Percentiles rank a stretch among this genome's conserved stretches.
Evolutionary conservation across 2,113 vertebrate species (phyloP).

Genomic region (Uria lomvia): DNA sequence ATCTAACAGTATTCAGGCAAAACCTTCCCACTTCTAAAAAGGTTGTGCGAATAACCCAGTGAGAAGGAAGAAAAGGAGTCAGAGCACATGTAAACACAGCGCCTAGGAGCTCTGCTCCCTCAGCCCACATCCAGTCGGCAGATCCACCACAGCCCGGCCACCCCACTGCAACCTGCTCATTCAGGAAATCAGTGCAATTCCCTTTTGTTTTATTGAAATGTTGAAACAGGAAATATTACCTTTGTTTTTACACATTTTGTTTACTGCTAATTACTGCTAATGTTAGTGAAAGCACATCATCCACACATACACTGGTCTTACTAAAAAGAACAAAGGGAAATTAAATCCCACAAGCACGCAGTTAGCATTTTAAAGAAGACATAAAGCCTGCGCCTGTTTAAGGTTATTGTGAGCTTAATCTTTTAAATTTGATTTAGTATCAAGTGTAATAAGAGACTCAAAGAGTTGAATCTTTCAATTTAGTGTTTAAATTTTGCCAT

Average conservation of each 20-base stretch:
- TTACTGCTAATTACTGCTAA: slow-evolving; percentile 31
- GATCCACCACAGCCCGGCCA: slow-evolving; percentile 7
- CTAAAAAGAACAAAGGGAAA: background rate
- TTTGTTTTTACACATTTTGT: background rate
- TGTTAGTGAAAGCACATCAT: background rate
- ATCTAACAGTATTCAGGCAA: background rate
- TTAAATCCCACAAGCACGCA: background rate
- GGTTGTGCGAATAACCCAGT: background rate
- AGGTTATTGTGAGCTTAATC: background rate
- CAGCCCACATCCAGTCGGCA: slow-evolving; percentile 33
- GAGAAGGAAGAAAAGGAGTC: slow-evolving; percentile 15
- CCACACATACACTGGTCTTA: background rate
- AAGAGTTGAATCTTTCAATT: background rate
- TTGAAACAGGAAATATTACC: slow-evolving; percentile 18
- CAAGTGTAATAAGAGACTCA: background rate
- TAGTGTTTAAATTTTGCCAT: background rate
- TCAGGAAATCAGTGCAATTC: slow-evolving; percentile 53
- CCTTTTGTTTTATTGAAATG: background rate
- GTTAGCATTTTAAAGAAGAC: background rate
- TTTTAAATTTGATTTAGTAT: background rate
- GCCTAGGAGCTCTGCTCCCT: background rate
- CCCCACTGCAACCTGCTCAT: slow-evolving; percentile 49
- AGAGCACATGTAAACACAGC: slow-evolving; percentile 14
- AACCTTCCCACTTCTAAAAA: background rate
- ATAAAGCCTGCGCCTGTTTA: background rate